Percentiles rank a stretch among this genome's conserved stretches.
Evolutionary conservation across 2,888 invertebrate genomes (phyloP).

Genomic region (Mechanitis mazaeus): DNA sequence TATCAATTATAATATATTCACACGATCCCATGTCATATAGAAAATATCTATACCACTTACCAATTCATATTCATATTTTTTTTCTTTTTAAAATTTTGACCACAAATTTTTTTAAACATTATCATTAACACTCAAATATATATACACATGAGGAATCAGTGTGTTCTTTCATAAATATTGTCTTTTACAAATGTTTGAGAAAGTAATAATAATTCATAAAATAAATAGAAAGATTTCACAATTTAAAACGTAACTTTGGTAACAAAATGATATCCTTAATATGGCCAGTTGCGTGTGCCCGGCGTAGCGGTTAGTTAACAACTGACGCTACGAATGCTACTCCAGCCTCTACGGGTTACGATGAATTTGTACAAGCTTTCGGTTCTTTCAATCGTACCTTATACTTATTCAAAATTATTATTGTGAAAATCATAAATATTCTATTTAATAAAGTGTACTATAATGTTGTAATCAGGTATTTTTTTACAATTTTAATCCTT

Average conservation of each 20-base stretch:
- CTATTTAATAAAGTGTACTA: neutral
- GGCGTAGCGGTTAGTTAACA: slow-evolving; percentile 50
- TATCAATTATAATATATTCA: no score
- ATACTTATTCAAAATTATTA: no score
- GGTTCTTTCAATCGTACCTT: neutral
- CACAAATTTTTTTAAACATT: neutral
- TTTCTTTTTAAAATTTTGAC: neutral
- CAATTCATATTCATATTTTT: neutral
- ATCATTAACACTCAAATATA: neutral
- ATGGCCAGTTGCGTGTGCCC: slow-evolving; percentile 45
- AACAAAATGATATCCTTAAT: slow-evolving; percentile 32
- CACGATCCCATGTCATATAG: no score
- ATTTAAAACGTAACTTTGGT: slow-evolving; percentile 1
- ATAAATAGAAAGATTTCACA: neutral
- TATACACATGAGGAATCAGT: neutral
- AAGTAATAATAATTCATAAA: neutral
- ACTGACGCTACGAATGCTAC: slow-evolving; percentile 60
- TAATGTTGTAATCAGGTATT: no score
- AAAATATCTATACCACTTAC: neutral
- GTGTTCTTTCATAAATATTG: neutral
- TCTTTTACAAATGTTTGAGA: neutral
- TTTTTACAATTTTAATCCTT: no score
- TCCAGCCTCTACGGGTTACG: slow-evolving; percentile 36
- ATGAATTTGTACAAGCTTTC: slow-evolving; percentile 16
- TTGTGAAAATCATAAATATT: neutral